A percentile compares a stretch with the other conserved stretches of the same genome.
Evolutionary conservation across 2,888 invertebrate species (phyloP).

Genomic region (Clanis bilineata): DNA sequence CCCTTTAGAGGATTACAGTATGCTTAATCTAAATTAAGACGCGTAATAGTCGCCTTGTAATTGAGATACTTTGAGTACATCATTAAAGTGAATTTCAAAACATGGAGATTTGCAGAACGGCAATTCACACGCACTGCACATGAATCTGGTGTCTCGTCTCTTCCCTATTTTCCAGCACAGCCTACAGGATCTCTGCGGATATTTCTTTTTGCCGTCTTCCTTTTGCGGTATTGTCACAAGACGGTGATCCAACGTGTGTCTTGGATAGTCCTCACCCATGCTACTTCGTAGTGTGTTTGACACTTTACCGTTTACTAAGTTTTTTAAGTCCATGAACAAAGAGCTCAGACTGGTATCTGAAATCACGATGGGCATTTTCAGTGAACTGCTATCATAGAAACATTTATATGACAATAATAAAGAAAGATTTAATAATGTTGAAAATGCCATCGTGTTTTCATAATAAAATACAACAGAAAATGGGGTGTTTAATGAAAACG

Average conservation of each 20-base stretch:
- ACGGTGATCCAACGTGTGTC: constrained; percentile 63
- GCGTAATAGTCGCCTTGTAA: constrained; percentile 74
- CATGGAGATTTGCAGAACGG: constrained; percentile 78
- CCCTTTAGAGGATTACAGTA: constrained; percentile 39
- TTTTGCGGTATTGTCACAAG: constrained; percentile 79
- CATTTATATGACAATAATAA: constrained; percentile 30
- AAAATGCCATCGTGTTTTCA: constrained; percentile 83
- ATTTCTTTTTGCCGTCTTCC: constrained; percentile 80
- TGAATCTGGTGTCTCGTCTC: constrained; percentile 75
- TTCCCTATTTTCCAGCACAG: constrained; percentile 77
- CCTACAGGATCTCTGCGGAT: constrained; percentile 77
- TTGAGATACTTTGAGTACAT: constrained; percentile 70
- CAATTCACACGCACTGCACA: constrained; percentile 76
- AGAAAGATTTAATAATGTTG: constrained; percentile 58
- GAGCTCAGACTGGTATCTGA: constrained; percentile 79
- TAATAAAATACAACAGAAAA: constrained; percentile 70
- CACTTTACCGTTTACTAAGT: constrained; percentile 76
- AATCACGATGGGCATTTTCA: constrained; percentile 82
- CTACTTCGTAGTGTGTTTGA: constrained; percentile 60
- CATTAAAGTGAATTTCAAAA: constrained; percentile 76
- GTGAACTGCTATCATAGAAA: constrained; percentile 40
- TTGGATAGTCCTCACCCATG: constrained; percentile 55
- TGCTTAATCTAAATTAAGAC: constrained; percentile 48
- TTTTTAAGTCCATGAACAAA: constrained; percentile 78
- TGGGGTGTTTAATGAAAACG: constrained; percentile 57